phyloP scores from a whole-genome alignment of 1,140 invertebrate species.

The Homarus americanus region DNA sequence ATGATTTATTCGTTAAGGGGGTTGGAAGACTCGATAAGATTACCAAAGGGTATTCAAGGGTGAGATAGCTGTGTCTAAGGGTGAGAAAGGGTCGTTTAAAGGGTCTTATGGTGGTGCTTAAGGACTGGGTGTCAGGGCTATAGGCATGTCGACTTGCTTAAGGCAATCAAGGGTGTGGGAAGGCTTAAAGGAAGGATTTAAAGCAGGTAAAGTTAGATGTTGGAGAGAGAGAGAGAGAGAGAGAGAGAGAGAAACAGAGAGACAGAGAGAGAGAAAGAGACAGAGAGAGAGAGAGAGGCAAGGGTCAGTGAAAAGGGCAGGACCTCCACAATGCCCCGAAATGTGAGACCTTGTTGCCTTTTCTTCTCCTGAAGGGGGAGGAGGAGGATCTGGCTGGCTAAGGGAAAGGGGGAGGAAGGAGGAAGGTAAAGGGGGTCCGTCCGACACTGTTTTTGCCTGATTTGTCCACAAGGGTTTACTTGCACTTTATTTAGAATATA shows the following conservation, averaged over 20 bases:
- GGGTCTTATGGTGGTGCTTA: not conserved
- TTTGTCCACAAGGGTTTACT: slow-evolving; percentile 19
- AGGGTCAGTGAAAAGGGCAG: not conserved
- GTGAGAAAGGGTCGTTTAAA: not conserved
- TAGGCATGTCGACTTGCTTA: too few species aligned
- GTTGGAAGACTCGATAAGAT: not conserved
- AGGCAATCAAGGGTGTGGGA: not conserved
- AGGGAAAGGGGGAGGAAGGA: not conserved
- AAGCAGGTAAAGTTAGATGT: not conserved
- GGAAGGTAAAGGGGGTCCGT: not conserved
- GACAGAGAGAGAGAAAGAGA: not conserved
- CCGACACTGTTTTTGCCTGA: slow-evolving; percentile 38
- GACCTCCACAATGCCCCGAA: slow-evolving; percentile 38
- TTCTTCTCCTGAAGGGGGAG: slow-evolving; percentile 19
- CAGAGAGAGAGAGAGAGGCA: not conserved
- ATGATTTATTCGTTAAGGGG: not conserved
- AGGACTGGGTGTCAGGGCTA: too few species aligned
- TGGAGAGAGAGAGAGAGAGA: not conserved
- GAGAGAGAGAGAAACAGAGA: not conserved
- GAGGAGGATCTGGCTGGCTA: not conserved
- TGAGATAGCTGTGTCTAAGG: too few species aligned
- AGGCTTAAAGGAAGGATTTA: not conserved
- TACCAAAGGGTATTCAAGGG: too few species aligned
- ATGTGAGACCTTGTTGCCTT: slow-evolving; percentile 46
- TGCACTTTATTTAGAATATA: slow-evolving; percentile 23